phyloP scores from a whole-genome alignment of 2,113 vertebrate species.

The Xerus inauris region DNA sequence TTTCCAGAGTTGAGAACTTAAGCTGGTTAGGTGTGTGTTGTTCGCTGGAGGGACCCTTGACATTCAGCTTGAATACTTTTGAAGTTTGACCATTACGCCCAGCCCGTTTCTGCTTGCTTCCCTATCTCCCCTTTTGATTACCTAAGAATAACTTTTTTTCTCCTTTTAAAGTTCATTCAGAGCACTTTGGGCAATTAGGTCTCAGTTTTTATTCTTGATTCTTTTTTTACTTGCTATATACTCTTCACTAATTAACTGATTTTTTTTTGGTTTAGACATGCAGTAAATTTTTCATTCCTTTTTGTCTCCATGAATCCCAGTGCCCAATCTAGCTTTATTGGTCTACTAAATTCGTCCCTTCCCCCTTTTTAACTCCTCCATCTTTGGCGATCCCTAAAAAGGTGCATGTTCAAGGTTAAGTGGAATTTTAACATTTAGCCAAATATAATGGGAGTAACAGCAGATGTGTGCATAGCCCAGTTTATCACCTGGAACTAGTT shows the following conservation, averaged over 20 bases:
- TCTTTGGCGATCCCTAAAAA: not conserved
- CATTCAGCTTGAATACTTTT: not conserved
- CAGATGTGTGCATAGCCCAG: not conserved
- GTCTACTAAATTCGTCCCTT: not conserved
- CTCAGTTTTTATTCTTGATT: conserved; percentile 26
- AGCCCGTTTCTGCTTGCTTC: not conserved
- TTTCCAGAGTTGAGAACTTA: not conserved
- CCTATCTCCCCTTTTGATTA: not conserved
- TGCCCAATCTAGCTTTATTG: not conserved
- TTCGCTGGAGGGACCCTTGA: not conserved
- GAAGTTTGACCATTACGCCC: not conserved
- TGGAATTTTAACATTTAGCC: not conserved
- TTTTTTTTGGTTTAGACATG: not conserved
- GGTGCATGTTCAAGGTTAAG: not conserved
- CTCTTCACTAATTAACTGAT: conserved; percentile 26
- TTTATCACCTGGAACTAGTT: not conserved
- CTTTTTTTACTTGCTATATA: conserved; percentile 1
- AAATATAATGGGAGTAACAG: not conserved
- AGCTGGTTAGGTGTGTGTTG: not conserved
- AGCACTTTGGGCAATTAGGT: not conserved
- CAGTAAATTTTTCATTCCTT: not conserved
- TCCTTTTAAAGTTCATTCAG: not conserved
- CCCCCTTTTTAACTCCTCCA: not conserved
- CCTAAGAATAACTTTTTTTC: not conserved
- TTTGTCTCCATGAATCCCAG: not conserved